A percentile compares a stretch with the other conserved stretches of the same genome.
phyloP scores from a whole-genome alignment of 2,113 vertebrate genomes.

The Tychaedon coryphoeus region DNA sequence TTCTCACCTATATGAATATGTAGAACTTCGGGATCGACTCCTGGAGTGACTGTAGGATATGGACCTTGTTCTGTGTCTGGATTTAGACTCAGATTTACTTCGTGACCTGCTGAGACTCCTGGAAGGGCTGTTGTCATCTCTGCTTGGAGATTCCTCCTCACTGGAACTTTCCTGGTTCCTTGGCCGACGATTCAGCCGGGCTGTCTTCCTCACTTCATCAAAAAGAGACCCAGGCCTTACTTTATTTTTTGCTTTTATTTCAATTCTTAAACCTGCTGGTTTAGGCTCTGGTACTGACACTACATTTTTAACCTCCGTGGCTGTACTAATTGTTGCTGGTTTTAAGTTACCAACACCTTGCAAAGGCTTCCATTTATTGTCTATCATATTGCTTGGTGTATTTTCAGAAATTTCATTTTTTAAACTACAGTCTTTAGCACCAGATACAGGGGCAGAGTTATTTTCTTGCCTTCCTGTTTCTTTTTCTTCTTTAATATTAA shows the following conservation, averaged over 20 bases:
- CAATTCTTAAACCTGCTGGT: constrained; percentile 85
- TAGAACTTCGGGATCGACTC: constrained; percentile 85
- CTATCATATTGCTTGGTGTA: not conserved
- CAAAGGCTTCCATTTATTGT: constrained; percentile 93
- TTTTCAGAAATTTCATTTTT: constrained; percentile 44
- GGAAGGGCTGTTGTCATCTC: constrained; percentile 74
- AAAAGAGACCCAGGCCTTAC: constrained; percentile 95
- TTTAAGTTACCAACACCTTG: constrained; percentile 78
- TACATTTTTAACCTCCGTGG: constrained; percentile 38
- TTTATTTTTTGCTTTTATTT: constrained; percentile 93
- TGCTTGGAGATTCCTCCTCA: constrained; percentile 83
- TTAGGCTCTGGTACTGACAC: constrained; percentile 66
- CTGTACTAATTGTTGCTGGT: not conserved
- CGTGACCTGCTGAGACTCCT: constrained; percentile 76
- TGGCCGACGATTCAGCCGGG: constrained; percentile 89
- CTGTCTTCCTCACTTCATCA: constrained; percentile 95
- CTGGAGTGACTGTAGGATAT: constrained; percentile 86
- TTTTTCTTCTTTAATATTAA: not conserved
- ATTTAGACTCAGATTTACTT: constrained; percentile 84
- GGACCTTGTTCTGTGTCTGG: constrained; percentile 81
- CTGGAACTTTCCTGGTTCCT: constrained; percentile 94
- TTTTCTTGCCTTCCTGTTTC: not conserved
- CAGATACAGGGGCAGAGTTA: not conserved
- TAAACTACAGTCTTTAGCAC: constrained; percentile 30
- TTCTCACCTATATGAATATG: constrained; percentile 85